Base-by-base conservation (phyloP, 2,797 vertebrate species). In the Chrosomus eos region DNA sequence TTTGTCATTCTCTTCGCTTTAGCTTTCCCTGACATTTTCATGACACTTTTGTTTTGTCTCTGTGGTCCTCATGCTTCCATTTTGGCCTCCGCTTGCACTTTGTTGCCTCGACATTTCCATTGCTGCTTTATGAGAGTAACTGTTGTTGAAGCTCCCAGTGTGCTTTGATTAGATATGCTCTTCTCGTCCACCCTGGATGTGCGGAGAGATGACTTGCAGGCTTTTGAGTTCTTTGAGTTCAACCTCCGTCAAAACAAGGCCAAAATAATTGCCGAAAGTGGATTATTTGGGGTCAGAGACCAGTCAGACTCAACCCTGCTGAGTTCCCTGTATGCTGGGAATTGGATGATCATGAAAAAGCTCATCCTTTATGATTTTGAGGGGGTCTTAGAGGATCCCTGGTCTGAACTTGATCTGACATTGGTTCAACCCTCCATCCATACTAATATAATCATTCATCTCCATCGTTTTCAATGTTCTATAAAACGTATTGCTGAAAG, bases 1-100 rank as follows among this genome's bases (percentile, higher is more conserved):
- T 62, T 45, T 53, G 38, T 66, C 71, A 36, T 8, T 72, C 55
- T 83, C 60, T 77, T 67, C 26, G 43, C 23, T 77, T 77, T 36
- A 77, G 64, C 21, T 70, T 84, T 26, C 38, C 82, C 13, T 84
- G 82, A 67, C 74, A 84, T 84, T 77, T 84, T 40, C 19, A 31
- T 70, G 82, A 68, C 73, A 68, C 58, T 38, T 33, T 76, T 21
- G 33, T 67, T n/a, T n/a, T 76, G 81, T 75, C 81, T 28, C 72
- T 76, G 72, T 66, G 58, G 58, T 45, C 71, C 58, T 38, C 60
- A 7, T 77, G 36, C 48, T 77, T 68, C 3, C 5, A 33, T 18
- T 55, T 77, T 58, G 48, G 48, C 74, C 70, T 53, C 19, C 43
- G 73, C 36, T 77, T 82, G 58, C 74, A 38, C 73, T 82, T 82